phyloP scores from a whole-genome alignment of 1,140 invertebrate genomes.

The Solen grandis region DNA sequence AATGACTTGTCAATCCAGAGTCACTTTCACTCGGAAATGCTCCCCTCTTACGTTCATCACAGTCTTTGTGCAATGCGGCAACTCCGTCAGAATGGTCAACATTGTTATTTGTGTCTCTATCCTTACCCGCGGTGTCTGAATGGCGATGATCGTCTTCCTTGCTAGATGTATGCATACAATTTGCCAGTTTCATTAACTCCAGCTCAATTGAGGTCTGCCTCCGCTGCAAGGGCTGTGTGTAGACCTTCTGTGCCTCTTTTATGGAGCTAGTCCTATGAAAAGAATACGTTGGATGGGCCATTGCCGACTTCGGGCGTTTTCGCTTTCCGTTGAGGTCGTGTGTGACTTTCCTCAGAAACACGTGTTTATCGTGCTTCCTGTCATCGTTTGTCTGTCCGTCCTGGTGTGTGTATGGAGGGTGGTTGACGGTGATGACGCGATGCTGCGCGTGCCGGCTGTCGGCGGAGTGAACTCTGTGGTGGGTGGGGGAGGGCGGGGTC shows the following conservation, averaged over 20 bases:
- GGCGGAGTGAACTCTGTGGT: constrained; percentile 7
- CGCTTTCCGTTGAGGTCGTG: constrained; percentile 23
- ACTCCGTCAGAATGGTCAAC: background rate
- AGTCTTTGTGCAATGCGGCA: constrained; percentile 30
- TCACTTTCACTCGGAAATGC: constrained; percentile 39
- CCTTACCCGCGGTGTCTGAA: constrained; percentile 20
- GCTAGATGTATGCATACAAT: background rate
- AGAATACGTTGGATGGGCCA: background rate
- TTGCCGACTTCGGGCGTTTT: constrained; percentile 55
- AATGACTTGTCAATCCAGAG: constrained; percentile 49
- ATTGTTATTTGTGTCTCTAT: background rate
- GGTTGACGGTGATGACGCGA: constrained; percentile 59
- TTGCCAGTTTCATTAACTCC: background rate
- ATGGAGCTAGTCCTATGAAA: constrained; percentile 49
- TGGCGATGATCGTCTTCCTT: constrained; percentile 53
- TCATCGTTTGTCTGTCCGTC: too few relatives aligned
- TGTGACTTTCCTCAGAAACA: constrained; percentile 22
- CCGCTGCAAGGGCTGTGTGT: constrained; percentile 36
- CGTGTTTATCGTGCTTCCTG: constrained; percentile 17
- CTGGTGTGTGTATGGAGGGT: constrained; percentile 55
- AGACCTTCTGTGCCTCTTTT: constrained; percentile 54
- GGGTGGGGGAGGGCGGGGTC: constrained; percentile 14
- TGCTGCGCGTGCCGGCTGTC: background rate
- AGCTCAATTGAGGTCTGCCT: constrained; percentile 4
- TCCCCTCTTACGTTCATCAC: background rate